Evolutionary conservation across 23 tunicate species (phyloP), one percentile per base, ranked within the genome.

Genomic region (Trididemnum clinides): DNA sequence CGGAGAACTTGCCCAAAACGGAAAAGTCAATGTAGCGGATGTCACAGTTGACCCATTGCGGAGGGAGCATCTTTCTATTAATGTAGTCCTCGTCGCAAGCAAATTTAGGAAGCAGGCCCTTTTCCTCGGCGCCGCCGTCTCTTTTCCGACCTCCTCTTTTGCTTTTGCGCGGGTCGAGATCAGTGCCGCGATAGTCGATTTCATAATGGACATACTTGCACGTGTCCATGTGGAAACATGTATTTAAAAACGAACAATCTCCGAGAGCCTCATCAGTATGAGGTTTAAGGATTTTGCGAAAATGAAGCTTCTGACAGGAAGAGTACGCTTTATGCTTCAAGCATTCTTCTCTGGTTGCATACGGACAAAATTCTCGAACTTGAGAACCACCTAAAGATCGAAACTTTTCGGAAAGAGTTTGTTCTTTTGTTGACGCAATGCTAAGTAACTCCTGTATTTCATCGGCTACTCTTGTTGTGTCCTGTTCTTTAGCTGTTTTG

Each of bases 191-290:
- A 71, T 97, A 88, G 76, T 97, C 99, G 58, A 97, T 97, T 69
- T 93, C 97, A 72, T 97, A 97, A 77, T 97, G 99, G 18, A 97
- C 99, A 77, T 92, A 97, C 64, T 97, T 97, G 86, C 99, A 97
- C 28, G 99, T 89, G 83, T 97, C 99, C 93, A 92, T 94, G 80
- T 97, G 97, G 49, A 97, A 97, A 73, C 99, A 97, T 2, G 97
- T 97, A 74, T 97, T 97, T 28, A 97, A 85, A 72, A 97, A 97
- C 6, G 99, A 97, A 71, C 99, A 97, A 50, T 97, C 99, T 0
- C 99, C 99, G 72, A 95, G 84, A 0, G 89, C 29, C 50, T 94
- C 98, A 76, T 94, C 98, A 81, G 99, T 96, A 83, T 97, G 99
- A 23, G 95, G 88, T 51, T 97, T 97, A 1, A 97, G 84, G n/a